These are phyloP conservation scores for Schizopygopsis pylzovi DNA, from an alignment of 2,797 vertebrate genomes.

Conservation along the genomic window DNA sequence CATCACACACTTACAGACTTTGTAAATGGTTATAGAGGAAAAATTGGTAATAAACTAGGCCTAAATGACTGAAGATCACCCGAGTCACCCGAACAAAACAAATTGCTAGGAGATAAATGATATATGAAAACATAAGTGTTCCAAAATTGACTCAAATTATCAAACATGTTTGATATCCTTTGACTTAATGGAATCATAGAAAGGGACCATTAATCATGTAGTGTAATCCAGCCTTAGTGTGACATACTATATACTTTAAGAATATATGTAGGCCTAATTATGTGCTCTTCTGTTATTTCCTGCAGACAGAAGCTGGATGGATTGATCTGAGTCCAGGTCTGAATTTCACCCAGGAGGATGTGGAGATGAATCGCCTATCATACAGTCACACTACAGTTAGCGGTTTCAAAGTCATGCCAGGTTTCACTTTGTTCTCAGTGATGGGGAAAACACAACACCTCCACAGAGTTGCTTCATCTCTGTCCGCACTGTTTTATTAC, in stretches of 20 bases:
- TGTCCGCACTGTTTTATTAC: constrained; percentile 59
- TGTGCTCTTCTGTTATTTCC: neutral
- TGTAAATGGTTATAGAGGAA: neutral
- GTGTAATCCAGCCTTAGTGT: constrained; percentile 8
- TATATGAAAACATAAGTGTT: neutral
- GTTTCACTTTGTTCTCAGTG: constrained; percentile 78
- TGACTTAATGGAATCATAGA: neutral
- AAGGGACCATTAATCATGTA: neutral
- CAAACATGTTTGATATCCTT: neutral
- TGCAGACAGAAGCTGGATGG: constrained; percentile 68
- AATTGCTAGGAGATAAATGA: neutral
- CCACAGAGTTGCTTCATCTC: constrained; percentile 73
- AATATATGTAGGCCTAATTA: neutral
- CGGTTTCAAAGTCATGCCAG: constrained; percentile 71
- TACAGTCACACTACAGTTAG: constrained; percentile 68
- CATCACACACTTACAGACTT: neutral
- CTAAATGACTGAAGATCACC: neutral
- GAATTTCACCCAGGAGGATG: constrained; percentile 78
- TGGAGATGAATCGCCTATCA: constrained; percentile 76
- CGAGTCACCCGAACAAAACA: neutral
- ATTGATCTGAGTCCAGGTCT: constrained; percentile 69
- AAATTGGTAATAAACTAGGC: neutral
- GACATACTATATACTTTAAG: neutral
- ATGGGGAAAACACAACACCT: constrained; percentile 69
- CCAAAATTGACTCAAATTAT: neutral